Conservation (phyloP, 2,888 invertebrate genomes). For the Drosophila macrospina region DNA sequence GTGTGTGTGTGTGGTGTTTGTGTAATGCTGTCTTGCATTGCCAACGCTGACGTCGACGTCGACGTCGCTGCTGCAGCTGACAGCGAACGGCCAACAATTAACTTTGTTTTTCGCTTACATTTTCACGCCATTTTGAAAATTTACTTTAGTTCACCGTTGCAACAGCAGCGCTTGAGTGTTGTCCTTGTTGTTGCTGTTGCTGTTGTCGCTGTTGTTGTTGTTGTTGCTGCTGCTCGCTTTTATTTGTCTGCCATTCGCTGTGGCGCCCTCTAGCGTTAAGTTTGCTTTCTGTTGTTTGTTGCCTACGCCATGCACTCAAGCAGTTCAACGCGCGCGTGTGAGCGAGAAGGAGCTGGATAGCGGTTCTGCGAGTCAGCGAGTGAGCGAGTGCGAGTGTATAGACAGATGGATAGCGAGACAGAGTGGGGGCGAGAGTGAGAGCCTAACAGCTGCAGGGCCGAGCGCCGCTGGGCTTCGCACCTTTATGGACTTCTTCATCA, state of each 20-base stretch:
- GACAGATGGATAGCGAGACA: too few species aligned
- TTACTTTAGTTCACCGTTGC: constrained; percentile 46
- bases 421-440: too few species aligned
- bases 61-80: constrained; percentile 14
- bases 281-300: constrained; percentile 61
- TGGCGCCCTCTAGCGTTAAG: constrained; percentile 32
- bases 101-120: constrained; percentile 74
- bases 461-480: constrained; percentile 59
- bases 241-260: constrained; percentile 57
- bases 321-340: background rate
- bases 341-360: background rate
- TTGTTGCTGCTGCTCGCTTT: constrained; percentile 39
- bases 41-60: constrained; percentile 3
- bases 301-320: constrained; percentile 27
- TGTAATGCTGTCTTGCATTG: constrained; percentile 15
- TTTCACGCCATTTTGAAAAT: constrained; percentile 72
- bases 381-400: background rate
- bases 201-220: constrained; percentile 13
- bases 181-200: constrained; percentile 34
- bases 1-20: constrained; percentile 15
- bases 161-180: constrained; percentile 8
- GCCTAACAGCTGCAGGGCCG: constrained; percentile 6
- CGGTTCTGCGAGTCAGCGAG: background rate
- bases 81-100: constrained; percentile 62
- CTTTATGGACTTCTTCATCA: constrained; percentile 74